Evolutionary conservation across 2,797 vertebrate genomes (phyloP), one percentile per base, ranked within the genome.

Genomic region (Psittacula derbiana): DNA sequence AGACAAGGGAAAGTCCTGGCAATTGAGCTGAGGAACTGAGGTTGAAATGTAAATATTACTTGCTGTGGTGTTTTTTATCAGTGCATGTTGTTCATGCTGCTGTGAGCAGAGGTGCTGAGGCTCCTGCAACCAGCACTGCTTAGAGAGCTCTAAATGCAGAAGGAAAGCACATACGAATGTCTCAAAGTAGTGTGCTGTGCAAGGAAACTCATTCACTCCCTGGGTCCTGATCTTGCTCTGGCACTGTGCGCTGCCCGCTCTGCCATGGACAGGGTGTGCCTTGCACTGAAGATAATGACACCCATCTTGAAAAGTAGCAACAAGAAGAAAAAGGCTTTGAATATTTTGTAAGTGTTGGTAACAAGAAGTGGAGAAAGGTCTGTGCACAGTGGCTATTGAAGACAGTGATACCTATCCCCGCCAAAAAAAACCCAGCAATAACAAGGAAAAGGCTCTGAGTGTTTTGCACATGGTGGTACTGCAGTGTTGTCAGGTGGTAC

Each of bases 221-320:
- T 2, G 1, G 5, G 20, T 65, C 38, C 46, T 75, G 43, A 61
- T 62, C 41, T 28, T 53, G 44, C 50, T 73, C 23, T 10, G 7
- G 30, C n/a, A 44, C 27, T n/a, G 11, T 12, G 21, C 6, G 30
- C 18, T 62, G 46, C 43, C 31, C 28, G 40, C 36, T 9, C n/a
- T 76, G 30, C 41, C 31, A 25, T 4, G 6, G 47, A 25, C 15
- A 60, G 20, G 13, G 8, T 57, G 16, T 52, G 27, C 12, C 33
- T 69, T 0, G 0, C 46, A 8, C 2, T n/a, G 58, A 55, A 86
- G 30, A 23, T 62, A 17, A 24, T 52, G 24, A 46, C 3, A 46
- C 1, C 14, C 23, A 3, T 16, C 41, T 65, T 20, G 24, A 81
- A 69, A 86, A 58, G 4, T 2, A 61, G 3, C 18, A 53, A 15